Base-by-base conservation (phyloP, 2,888 invertebrate species). In the Nephrocerus scutellatus region DNA sequence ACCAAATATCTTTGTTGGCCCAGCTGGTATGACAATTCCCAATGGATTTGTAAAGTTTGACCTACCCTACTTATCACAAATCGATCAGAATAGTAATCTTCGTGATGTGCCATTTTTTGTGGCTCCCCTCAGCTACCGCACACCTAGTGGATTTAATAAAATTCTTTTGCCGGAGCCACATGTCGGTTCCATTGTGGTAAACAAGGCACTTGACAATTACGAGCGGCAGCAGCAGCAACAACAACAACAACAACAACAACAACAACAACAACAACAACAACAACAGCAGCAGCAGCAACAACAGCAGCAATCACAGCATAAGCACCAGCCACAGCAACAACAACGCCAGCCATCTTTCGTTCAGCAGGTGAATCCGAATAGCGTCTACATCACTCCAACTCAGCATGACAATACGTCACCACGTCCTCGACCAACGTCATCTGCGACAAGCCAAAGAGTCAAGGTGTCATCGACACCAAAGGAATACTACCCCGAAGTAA, bases 161-260 rank as follows among this genome's bases (percentile, higher is more conserved):
- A 88, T 89, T 46, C 80, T 86, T 1, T 77, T 89, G 59, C 88
- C 88, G 1, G 81, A 86, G 10, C 88, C 88, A 1, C 88, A 89
- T 54, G 86, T 89, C 1, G 88, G 88, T 2, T 87, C 87, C 1
- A 84, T 89, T 4, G 84, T 89, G 0, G 75, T 88, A 2, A 80
- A 81, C 52, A 72, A 75, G 1, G 53, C 53, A 13, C 57, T 56
- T 44, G 53, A 53, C 9, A 41, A 34, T 8, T 28, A 7, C 2
- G 16, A 37, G 7, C 25, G 32, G 3, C 40, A 41, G 23, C 21
- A 28, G 6, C 29, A 25, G 6, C 26, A 36, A n/a, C 25, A 25
- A 19, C 12, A 25, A 14, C 37, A 25, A 9, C 24, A 41, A 0
- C 41, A 37, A 21, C 41, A 32, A 22, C 43, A 40, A 23, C 39